These are phyloP conservation scores for Girardia tigrina DNA, from an alignment of 2,888 invertebrate genomes.

Conservation along the genomic window DNA sequence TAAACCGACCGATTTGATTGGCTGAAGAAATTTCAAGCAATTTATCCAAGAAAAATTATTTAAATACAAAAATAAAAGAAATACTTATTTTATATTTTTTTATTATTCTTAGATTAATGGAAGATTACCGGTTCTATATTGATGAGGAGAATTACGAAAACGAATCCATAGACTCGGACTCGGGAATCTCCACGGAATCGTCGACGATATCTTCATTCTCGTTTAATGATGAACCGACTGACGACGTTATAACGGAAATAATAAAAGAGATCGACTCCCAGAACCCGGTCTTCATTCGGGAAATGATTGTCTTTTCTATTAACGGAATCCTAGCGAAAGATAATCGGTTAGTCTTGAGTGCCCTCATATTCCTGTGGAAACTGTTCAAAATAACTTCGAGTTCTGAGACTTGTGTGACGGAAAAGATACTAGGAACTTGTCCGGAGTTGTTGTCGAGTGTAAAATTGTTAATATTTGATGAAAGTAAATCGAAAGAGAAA, in stretches of 20 bases:
- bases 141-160: neutral
- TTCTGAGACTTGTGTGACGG: neutral
- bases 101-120: too few relatives aligned
- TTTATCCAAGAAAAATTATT: too few relatives aligned
- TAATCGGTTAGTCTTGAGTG: neutral
- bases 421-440: neutral
- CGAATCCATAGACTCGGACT: neutral
- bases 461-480: neutral
- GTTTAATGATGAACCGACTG: neutral
- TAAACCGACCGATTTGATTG: too few relatives aligned
- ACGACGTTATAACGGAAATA: neutral
- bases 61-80: too few relatives aligned
- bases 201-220: neutral
- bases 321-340: constrained; percentile 9
- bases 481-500: neutral
- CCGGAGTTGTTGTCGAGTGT: constrained; percentile 11
- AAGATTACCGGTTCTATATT: neutral
- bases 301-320: constrained; percentile 10
- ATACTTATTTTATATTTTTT: too few relatives aligned
- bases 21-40: too few relatives aligned
- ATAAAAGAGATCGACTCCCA: neutral
- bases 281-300: neutral
- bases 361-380: constrained; percentile 1
- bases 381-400: neutral
- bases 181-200: neutral